phyloP scores from a whole-genome alignment of 2,888 invertebrate species.

The Cylloceria caligata region DNA sequence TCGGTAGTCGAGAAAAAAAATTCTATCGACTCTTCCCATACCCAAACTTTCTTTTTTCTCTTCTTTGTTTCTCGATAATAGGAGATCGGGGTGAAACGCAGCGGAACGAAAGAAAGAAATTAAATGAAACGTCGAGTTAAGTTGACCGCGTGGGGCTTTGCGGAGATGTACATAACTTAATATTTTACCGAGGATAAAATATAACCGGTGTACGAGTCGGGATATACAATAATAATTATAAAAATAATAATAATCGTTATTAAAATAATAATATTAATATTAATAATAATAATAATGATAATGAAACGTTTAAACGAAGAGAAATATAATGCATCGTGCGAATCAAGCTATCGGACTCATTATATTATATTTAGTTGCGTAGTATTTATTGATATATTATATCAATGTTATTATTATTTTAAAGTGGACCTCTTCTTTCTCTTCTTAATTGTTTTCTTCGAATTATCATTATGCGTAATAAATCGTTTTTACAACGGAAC shows the following conservation, averaged over 20 bases:
- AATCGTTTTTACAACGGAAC: slow-evolving; percentile 79
- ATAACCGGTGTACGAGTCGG: slow-evolving; percentile 56
- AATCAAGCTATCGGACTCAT: slow-evolving; percentile 73
- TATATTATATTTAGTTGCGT: slow-evolving; percentile 79
- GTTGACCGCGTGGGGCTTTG: slow-evolving; percentile 72
- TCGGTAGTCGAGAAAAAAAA: slow-evolving; percentile 69
- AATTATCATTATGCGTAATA: slow-evolving; percentile 76
- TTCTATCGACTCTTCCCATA: slow-evolving; percentile 57
- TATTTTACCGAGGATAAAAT: slow-evolving; percentile 74
- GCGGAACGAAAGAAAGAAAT: slow-evolving; percentile 55
- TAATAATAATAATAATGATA: slow-evolving; percentile 1
- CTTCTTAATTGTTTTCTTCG: slow-evolving; percentile 75
- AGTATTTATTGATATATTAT: slow-evolving; percentile 81
- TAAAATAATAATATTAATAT: slow-evolving; percentile 7
- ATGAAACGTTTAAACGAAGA: slow-evolving; percentile 58
- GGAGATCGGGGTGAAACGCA: slow-evolving; percentile 55
- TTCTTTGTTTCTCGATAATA: slow-evolving; percentile 60
- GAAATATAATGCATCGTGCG: slow-evolving; percentile 66
- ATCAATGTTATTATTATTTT: slow-evolving; percentile 74
- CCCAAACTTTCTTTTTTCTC: slow-evolving; percentile 52
- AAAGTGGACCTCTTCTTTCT: slow-evolving; percentile 65
- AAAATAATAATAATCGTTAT: slow-evolving; percentile 41
- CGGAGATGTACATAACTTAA: slow-evolving; percentile 80
- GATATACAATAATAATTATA: slow-evolving; percentile 60
- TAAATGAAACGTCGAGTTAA: slow-evolving; percentile 45